Base-by-base conservation (phyloP, 2,797 vertebrate genomes). In the Myoxocephalus aenaeus region DNA sequence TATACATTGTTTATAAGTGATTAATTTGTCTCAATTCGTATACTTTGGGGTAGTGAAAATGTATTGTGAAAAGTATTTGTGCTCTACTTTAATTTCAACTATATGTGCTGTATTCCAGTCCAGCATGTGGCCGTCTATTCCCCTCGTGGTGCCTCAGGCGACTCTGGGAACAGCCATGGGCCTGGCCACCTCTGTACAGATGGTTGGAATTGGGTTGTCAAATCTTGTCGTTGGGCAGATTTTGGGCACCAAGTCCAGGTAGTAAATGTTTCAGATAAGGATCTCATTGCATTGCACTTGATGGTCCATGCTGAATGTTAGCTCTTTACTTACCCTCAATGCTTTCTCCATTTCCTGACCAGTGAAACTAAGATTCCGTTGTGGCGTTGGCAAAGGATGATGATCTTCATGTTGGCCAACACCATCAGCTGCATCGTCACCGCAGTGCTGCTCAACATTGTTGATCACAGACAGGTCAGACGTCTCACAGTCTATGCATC, bases 71-170 rank as follows among this genome's bases (percentile, higher is more conserved):
- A 8, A 18, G 32, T 8, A 1, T 18, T 1, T 12, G 2, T 59
- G n/a, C 18, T 17, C 1, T 22, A 3, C 59, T 20, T 38, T 51
- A 62, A 64, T 53, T 36, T 44, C 27, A 65, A 20, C 22, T 53
- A 5, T 65, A 25, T 69, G 5, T 69, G 34, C 20, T 77, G 42
- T 61, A 15, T 72, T 80, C 65, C 90, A 97, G 96, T 90, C 95
- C 0, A 96, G 96, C 65, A 96, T 96, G 95, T 97, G 96, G 96
- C 95, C 96, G 0, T 96, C 96, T 1, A 95, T 96, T 54, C 96
- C 95, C 0, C 94, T 97, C 0, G 95, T 97, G 40, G 96, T 96
- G 7, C 95, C 96, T 51, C 95, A 96, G 64, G 95, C 94, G 0
- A 96, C 95, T 2, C 74, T 96, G 50, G 96, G 96, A 29, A 97